A percentile compares a stretch with the other conserved stretches of the same genome.
These are phyloP conservation scores for Linurgus olivaceus DNA, from an alignment of 2,797 vertebrate genomes.

Conservation along the genomic window DNA sequence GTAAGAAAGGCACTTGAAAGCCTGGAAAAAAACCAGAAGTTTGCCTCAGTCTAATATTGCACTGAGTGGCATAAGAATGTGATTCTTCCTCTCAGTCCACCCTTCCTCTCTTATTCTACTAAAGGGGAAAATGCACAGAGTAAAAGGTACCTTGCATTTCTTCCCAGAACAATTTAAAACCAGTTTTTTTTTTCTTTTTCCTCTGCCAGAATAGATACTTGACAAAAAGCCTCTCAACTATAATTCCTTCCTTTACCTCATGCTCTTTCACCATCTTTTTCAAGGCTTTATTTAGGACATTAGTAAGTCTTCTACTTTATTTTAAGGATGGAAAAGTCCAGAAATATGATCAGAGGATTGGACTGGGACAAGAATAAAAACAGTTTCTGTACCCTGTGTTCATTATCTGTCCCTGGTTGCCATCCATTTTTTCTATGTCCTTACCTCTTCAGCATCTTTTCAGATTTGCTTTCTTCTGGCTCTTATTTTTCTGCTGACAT, in stretches of 20 bases:
- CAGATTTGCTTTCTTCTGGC: neutral
- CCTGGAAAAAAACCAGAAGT: neutral
- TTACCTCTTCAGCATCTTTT: neutral
- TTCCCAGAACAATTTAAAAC: neutral
- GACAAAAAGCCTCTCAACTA: neutral
- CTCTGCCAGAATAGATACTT: neutral
- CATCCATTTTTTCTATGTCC: neutral
- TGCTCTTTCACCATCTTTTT: neutral
- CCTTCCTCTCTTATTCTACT: neutral
- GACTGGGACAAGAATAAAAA: neutral
- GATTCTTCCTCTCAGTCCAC: neutral
- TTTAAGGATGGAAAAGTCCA: neutral
- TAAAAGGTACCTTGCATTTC: neutral
- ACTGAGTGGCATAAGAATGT: neutral
- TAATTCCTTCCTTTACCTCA: neutral
- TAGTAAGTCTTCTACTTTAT: neutral
- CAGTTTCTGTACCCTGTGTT: neutral
- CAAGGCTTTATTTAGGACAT: neutral
- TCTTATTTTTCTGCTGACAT: neutral
- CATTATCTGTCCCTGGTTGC: neutral
- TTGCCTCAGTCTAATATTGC: neutral
- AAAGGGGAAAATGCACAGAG: neutral
- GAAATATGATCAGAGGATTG: neutral
- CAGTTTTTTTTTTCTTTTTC: accelerated
- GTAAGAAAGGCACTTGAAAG: neutral